Conservation (phyloP, 2,888 invertebrate genomes). For the Antitype chi region DNA sequence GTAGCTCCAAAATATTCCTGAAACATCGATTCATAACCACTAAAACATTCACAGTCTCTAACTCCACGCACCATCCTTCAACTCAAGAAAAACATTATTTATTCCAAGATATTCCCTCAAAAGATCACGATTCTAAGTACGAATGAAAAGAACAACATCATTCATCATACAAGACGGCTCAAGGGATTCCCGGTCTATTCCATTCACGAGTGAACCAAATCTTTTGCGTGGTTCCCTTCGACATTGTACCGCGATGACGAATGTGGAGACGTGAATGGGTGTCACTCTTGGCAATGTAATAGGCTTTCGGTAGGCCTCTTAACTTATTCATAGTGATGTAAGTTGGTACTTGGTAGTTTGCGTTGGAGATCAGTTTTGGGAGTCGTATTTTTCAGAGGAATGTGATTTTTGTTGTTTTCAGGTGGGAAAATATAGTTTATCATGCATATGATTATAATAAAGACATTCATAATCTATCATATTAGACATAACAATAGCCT, state of each 20-base stretch:
- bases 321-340: conserved; percentile 66
- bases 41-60: conserved; percentile 16
- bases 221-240: conserved; percentile 81
- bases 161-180: conserved; percentile 85
- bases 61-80: conserved; percentile 27
- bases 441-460: not conserved
- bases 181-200: conserved; percentile 83
- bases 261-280: conserved; percentile 74
- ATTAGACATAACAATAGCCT: not conserved
- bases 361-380: conserved; percentile 15
- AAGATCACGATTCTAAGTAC: conserved; percentile 82
- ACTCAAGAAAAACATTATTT: conserved; percentile 63
- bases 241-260: conserved; percentile 78
- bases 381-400: conserved; percentile 1
- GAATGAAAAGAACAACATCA: conserved; percentile 87
- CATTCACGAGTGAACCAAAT: conserved; percentile 84
- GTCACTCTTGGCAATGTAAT: conserved; percentile 67
- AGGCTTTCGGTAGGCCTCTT: conserved; percentile 66
- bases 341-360: conserved; percentile 35
- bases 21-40: not conserved
- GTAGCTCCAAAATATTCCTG: too few species aligned
- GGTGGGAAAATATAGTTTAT: not conserved
- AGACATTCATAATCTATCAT: too few species aligned
- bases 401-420: not conserved
- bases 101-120: conserved; percentile 70